Conservation (phyloP, 2,888 invertebrate species). For the Nematopogon swammerdamellus region DNA sequence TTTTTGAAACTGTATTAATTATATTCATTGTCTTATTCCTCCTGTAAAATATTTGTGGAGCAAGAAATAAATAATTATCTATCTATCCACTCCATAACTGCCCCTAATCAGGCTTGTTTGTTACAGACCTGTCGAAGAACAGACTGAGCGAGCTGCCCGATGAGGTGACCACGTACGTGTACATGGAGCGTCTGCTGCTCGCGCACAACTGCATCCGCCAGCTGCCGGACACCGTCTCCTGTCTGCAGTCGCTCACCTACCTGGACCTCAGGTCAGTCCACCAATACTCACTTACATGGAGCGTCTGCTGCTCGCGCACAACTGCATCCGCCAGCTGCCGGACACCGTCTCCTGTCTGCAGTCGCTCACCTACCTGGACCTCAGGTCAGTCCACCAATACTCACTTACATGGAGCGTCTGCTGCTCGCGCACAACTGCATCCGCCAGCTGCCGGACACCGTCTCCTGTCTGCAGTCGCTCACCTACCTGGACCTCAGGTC, state of each 20-base stretch:
- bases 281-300: constrained; percentile 73
- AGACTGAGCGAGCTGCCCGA: constrained; percentile 85
- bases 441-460: constrained; percentile 79
- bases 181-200: constrained; percentile 82
- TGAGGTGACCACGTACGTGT: constrained; percentile 83
- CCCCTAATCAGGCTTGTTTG: too few relatives aligned
- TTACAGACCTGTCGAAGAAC: constrained; percentile 81
- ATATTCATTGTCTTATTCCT: too few relatives aligned
- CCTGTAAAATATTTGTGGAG: too few relatives aligned
- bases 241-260: constrained; percentile 82
- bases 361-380: constrained; percentile 69
- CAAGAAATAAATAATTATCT: too few relatives aligned
- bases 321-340: constrained; percentile 84
- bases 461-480: constrained; percentile 74
- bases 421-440: constrained; percentile 86
- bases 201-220: constrained; percentile 89
- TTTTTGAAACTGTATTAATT: too few relatives aligned
- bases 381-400: constrained; percentile 61
- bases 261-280: constrained; percentile 77
- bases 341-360: constrained; percentile 78
- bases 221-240: constrained; percentile 80
- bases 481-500: constrained; percentile 76
- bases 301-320: constrained; percentile 85
- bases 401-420: not conserved
- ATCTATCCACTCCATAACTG: too few relatives aligned